A percentile compares a stretch with the other conserved stretches of the same genome.
Conservation (phyloP, 2,797 vertebrate genomes). For the Periophthalmus magnuspinnatus region DNA sequence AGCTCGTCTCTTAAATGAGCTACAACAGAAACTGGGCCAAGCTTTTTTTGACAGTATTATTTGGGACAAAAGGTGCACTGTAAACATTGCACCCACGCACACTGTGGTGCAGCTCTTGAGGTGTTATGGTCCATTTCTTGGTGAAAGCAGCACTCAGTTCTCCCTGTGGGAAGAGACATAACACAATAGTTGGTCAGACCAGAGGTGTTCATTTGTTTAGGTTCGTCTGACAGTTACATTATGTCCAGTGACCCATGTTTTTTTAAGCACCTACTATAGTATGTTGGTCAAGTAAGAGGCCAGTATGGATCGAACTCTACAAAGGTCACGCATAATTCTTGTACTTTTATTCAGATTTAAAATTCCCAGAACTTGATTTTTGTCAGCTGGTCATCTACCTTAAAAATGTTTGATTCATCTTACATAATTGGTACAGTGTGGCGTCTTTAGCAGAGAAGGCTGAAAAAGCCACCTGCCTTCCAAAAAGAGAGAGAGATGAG, state of each 20-base stretch:
- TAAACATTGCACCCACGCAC: conserved; percentile 30
- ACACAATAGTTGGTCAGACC: conserved; percentile 56
- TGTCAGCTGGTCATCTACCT: not conserved
- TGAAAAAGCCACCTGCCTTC: conserved; percentile 18
- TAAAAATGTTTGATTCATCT: conserved; percentile 9
- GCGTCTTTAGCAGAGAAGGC: conserved; percentile 13
- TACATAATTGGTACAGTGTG: conserved; percentile 33
- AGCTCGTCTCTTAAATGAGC: conserved; percentile 27
- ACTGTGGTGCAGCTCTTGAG: conserved; percentile 40
- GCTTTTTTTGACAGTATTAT: conserved; percentile 37
- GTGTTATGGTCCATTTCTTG: conserved; percentile 67
- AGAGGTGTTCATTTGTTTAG: conserved; percentile 55
- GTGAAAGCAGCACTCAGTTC: conserved; percentile 51
- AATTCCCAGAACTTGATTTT: not conserved
- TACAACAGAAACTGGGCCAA: conserved; percentile 32
- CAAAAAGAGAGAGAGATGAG: conserved; percentile 50
- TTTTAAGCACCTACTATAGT: conserved; percentile 23
- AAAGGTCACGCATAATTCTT: conserved; percentile 20
- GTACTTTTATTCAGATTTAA: not conserved
- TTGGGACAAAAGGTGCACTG: conserved; percentile 47
- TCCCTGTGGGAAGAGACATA: conserved; percentile 69
- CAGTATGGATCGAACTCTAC: conserved; percentile 1
- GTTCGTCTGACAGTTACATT: conserved; percentile 57
- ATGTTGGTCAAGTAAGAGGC: conserved; percentile 8
- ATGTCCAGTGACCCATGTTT: conserved; percentile 22